A percentile compares a stretch with the other conserved stretches of the same genome.
Evolutionary conservation across 2,888 invertebrate genomes (phyloP).

Genomic region (Xestoiulus laeticollis): DNA sequence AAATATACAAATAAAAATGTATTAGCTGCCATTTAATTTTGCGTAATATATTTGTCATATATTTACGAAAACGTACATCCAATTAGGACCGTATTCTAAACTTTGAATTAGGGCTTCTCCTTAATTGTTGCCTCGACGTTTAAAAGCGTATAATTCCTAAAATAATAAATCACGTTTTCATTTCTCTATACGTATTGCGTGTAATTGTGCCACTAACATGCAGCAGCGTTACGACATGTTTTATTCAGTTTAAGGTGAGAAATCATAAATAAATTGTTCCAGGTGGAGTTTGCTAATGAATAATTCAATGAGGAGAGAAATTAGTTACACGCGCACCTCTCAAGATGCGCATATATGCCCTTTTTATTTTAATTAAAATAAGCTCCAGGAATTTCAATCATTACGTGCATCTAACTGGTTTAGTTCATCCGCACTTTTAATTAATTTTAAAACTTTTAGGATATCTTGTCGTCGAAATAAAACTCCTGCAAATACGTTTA

Average conservation of each 20-base stretch:
- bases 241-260: slow-evolving; percentile 37
- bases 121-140: neutral
- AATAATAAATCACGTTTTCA: slow-evolving; percentile 3
- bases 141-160: neutral
- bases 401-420: neutral
- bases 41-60: neutral
- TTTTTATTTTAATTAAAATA: slow-evolving; percentile 7
- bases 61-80: neutral
- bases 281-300: slow-evolving; percentile 30
- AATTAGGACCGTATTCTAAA: neutral
- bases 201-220: neutral
- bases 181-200: neutral
- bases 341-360: neutral
- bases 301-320: neutral
- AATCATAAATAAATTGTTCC: slow-evolving; percentile 33
- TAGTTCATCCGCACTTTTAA: neutral
- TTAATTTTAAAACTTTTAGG: neutral
- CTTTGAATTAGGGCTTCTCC: neutral
- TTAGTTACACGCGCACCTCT: neutral
- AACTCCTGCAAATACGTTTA: no score
- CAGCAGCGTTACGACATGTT: slow-evolving; percentile 28
- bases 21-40: neutral
- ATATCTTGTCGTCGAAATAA: no score
- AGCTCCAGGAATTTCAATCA: neutral
- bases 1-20: neutral